phyloP scores from a whole-genome alignment of 2,113 vertebrate species.

The Tragelaphus imberbis region DNA sequence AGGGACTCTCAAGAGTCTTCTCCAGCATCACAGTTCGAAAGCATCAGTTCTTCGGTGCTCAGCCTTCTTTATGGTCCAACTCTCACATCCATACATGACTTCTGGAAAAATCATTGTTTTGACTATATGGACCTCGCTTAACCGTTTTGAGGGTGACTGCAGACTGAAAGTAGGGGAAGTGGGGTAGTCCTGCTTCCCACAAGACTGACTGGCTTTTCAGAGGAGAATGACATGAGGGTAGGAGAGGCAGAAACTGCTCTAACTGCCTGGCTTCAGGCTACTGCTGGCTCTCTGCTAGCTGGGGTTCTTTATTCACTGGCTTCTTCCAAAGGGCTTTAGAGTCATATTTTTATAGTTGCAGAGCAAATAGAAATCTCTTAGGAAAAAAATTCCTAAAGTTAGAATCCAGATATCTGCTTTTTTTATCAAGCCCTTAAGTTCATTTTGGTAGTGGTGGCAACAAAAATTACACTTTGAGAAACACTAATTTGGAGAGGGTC shows the following conservation, averaged over 20 bases:
- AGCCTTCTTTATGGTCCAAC: not conserved
- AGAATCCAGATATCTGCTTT: not conserved
- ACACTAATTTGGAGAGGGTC: not conserved
- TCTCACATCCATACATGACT: not conserved
- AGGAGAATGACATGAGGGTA: not conserved
- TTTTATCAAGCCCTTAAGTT: not conserved
- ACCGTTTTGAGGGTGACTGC: not conserved
- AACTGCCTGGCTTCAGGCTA: not conserved
- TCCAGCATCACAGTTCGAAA: not conserved
- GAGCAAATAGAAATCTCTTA: not conserved
- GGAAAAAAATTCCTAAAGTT: not conserved
- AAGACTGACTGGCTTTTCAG: not conserved
- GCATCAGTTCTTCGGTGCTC: not conserved
- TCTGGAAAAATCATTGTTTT: not conserved
- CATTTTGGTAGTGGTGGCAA: not conserved
- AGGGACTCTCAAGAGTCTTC: not conserved
- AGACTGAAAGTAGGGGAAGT: accelerated
- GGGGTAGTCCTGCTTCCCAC: not conserved
- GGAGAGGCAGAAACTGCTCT: not conserved
- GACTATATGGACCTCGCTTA: not conserved
- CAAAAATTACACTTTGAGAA: not conserved
- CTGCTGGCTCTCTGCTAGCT: not conserved
- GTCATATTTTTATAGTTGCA: not conserved
- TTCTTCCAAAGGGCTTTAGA: not conserved
- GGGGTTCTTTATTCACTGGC: not conserved